These are phyloP conservation scores for Scolanthus callimorphus DNA, from an alignment of 92 coral and sea anemone species.

Conservation along the genomic window DNA sequence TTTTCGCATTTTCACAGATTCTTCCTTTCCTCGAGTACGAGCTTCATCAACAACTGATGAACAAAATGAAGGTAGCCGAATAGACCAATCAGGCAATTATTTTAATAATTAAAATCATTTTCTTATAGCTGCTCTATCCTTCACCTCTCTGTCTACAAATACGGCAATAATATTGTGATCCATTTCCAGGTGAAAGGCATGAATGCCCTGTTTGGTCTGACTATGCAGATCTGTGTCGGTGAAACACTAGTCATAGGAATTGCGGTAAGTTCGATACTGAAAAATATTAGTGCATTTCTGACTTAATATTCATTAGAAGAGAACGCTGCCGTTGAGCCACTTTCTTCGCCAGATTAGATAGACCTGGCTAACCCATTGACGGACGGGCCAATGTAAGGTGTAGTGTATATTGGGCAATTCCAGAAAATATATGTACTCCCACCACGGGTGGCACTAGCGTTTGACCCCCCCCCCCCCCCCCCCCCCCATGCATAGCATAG, in stretches of 20 bases:
- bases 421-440: no score
- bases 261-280: constrained; percentile 67
- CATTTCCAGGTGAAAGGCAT: constrained; percentile 72
- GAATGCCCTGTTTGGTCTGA: constrained; percentile 94
- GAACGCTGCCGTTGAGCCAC: no score
- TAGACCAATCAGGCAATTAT: background rate
- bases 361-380: no score
- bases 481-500: no score
- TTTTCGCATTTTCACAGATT: no score
- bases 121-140: background rate
- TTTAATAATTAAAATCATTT: no score
- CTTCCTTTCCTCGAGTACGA: constrained; percentile 96
- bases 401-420: no score
- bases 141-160: background rate
- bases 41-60: constrained; percentile 89
- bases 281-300: constrained; percentile 92
- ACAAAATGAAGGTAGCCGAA: constrained; percentile 78
- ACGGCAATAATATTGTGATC: background rate
- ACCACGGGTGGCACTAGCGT: no score
- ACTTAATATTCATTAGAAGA: no score
- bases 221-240: constrained; percentile 89
- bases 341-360: no score
- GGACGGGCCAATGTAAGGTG: no score
- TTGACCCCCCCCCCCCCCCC: no score
- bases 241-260: constrained; percentile 85